phyloP scores from a whole-genome alignment of 1,140 invertebrate species.

The Bacillus rossius region DNA sequence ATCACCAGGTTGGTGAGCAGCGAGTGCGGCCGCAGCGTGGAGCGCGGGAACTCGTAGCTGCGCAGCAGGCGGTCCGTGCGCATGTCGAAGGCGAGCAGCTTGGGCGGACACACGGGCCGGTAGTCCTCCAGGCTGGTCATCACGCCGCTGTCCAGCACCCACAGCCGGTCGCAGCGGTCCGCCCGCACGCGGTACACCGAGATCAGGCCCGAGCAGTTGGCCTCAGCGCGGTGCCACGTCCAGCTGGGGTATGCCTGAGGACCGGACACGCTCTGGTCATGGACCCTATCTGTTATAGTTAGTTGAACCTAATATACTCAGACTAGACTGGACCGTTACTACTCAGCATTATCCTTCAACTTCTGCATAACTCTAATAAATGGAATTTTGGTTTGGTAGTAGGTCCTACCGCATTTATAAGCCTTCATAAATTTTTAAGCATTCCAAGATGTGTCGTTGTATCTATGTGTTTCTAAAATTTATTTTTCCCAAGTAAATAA shows the following conservation, averaged over 20 bases:
- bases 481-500: too few relatives aligned
- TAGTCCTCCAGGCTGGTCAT: slow-evolving; percentile 70
- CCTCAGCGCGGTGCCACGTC: slow-evolving; percentile 66
- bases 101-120: slow-evolving; percentile 66
- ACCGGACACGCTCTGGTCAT: not conserved
- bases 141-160: slow-evolving; percentile 67
- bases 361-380: too few relatives aligned
- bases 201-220: slow-evolving; percentile 59
- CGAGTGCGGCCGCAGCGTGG: slow-evolving; percentile 53
- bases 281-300: too few relatives aligned
- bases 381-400: too few relatives aligned
- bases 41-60: slow-evolving; percentile 44
- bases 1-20: slow-evolving; percentile 71
- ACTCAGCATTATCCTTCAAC: too few relatives aligned
- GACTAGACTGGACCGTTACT: too few relatives aligned
- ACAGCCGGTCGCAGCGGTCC: slow-evolving; percentile 70
- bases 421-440: too few relatives aligned
- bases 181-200: slow-evolving; percentile 67
- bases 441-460: too few relatives aligned
- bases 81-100: slow-evolving; percentile 72
- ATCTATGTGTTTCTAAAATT: too few relatives aligned
- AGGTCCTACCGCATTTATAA: too few relatives aligned
- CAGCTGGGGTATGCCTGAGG: slow-evolving; percentile 68
- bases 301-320: too few relatives aligned
- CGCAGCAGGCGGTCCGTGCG: slow-evolving; percentile 59